These are phyloP conservation scores for Sebastes miniatus DNA, from an alignment of 2,797 vertebrate genomes.

Conservation along the genomic window DNA sequence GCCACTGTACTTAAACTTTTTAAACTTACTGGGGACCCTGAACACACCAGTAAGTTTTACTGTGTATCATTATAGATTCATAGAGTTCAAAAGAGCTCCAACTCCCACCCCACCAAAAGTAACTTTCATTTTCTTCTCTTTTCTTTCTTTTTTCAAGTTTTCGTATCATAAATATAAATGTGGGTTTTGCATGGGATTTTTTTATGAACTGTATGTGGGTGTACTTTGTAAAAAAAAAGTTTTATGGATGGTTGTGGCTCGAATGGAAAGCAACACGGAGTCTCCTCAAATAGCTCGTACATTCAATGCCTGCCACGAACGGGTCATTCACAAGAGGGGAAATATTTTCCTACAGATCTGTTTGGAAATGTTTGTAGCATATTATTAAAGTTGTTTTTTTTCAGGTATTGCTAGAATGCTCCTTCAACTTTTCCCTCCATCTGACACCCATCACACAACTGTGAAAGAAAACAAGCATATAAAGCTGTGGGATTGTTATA, in stretches of 20 bases:
- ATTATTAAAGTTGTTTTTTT: slow-evolving; percentile 10
- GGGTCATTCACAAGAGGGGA: slow-evolving; percentile 37
- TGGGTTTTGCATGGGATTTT: neutral
- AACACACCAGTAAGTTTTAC: slow-evolving; percentile 1
- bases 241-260: slow-evolving; percentile 42
- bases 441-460: slow-evolving; percentile 46
- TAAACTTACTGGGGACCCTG: neutral
- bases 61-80: slow-evolving; percentile 11
- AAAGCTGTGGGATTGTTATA: slow-evolving; percentile 56
- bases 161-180: slow-evolving; percentile 55
- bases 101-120: neutral
- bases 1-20: neutral
- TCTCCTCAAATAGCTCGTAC: slow-evolving; percentile 29
- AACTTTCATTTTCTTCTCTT: neutral
- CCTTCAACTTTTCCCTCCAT: slow-evolving; percentile 10
- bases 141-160: slow-evolving; percentile 10
- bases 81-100: neutral
- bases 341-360: slow-evolving; percentile 47
- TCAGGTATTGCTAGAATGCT: slow-evolving; percentile 42
- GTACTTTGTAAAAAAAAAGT: slow-evolving; percentile 9
- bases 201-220: slow-evolving; percentile 15
- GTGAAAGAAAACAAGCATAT: slow-evolving; percentile 44
- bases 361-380: slow-evolving; percentile 33
- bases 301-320: slow-evolving; percentile 27
- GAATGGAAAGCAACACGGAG: slow-evolving; percentile 47